Evolutionary conservation across 2,113 vertebrate species (phyloP), one percentile per base, ranked within the genome.

Genomic region (Gnathonemus longibarbis): DNA sequence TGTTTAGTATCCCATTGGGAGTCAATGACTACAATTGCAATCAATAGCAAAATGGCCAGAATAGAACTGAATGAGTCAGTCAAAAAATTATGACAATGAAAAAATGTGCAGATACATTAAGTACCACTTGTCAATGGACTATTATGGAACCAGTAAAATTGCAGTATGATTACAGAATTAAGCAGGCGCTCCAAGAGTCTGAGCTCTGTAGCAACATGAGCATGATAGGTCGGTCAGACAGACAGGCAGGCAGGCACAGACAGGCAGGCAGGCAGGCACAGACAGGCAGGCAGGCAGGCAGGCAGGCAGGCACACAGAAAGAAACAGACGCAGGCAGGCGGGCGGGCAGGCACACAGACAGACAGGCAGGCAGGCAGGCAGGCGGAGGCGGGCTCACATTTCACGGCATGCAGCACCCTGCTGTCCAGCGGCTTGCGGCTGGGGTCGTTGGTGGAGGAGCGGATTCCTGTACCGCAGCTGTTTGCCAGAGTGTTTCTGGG

Each of bases 401-500:
- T 98, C 90, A 99, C 98, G 0, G 98, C 98, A 2, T 99, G 97
- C 92, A 99, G 96, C 89, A 98, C 98, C 83, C 98, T 94, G 93
- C 98, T 99, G 94, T 99, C 98, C 94, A 98, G 95, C 1, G 98
- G 98, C 89, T 98, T 99, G 91, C 98, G 95, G 90, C 97, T 97
- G 31, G 98, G 98, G 91, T 98, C 97, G 0, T 98, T 98, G 93
- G 96, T 97, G 92, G 98, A 99, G 0, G 98, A 99, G 90, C 98
- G 97, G 93, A 99, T 99, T 90, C 98, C 98, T 0, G 98, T 99
- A 66, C 31, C 31, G 31, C 31, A 31, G 31, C 31, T 99, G 94
- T 99, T 99, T 62, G 98, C 98, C 93, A 99, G 93, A 10, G 98
- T 99, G 90, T 98, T 99, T 95, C 98, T 99, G n/a, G 92, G 46